A percentile compares a stretch with the other conserved stretches of the same genome.
These are phyloP conservation scores for Dolichotis patagonum DNA, from an alignment of 2,113 vertebrate species.

Conservation along the genomic window DNA sequence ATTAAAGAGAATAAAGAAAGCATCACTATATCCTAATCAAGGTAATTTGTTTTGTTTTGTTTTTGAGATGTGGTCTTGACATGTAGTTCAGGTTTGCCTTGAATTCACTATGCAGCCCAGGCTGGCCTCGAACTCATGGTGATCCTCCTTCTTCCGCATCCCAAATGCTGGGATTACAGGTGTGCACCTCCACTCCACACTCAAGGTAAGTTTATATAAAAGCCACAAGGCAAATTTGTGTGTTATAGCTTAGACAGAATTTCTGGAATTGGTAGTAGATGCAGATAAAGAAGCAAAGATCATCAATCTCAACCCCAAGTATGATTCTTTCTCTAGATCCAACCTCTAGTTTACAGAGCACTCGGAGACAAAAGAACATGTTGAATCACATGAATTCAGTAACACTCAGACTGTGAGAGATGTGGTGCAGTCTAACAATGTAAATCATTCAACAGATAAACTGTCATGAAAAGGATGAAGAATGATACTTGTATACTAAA, in stretches of 20 bases:
- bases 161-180: not conserved
- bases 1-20: not conserved
- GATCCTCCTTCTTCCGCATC: not conserved
- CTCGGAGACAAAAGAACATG: not conserved
- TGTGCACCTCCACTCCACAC: not conserved
- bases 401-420: not conserved
- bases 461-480: not conserved
- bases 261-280: not conserved
- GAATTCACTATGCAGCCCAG: not conserved
- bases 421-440: not conserved
- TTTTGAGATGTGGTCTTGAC: not conserved
- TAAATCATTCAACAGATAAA: not conserved
- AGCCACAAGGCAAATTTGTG: not conserved
- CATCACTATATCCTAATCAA: not conserved
- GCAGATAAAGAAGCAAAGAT: not conserved
- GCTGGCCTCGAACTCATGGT: not conserved
- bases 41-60: not conserved
- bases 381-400: not conserved
- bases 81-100: not conserved
- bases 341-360: not conserved
- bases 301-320: not conserved
- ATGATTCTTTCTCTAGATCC: not conserved
- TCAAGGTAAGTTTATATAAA: slow-evolving; percentile 33
- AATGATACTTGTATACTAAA: not conserved
- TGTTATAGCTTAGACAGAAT: not conserved